Base-by-base conservation (phyloP, 2,797 vertebrate genomes). In the Labroides dimidiatus region DNA sequence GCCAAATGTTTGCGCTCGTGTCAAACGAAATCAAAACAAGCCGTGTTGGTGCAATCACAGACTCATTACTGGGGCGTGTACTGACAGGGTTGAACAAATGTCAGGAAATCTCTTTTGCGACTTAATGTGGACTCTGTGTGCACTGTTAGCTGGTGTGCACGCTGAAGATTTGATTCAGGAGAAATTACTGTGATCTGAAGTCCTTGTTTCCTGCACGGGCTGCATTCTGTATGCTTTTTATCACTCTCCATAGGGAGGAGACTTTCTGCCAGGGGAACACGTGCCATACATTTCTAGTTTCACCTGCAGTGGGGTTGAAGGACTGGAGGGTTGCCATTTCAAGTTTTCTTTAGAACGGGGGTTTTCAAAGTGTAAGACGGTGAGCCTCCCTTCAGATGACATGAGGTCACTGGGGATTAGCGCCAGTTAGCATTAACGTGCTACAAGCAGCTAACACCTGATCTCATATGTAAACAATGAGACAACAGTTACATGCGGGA, bases 11-110 rank as follows among this genome's bases (percentile, higher is more conserved):
- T 69, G 68, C 12, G 20, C 48, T 59, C 21, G 54, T 59, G 42
- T 77, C 66, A 52, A 62, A 77, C 69, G 55, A 61, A 77, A 69
- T 78, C 51, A 71, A 47, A 77, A 44, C 43, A 13, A 64, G 37
- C 4, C 30, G 4, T 39, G 27, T 53, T 57, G 33, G 48, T 68
- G 58, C 43, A 23, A n/a, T 62, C 59, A 52, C 45, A 67, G 62
- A 68, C 4, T 64, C 43, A 64, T 68, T 69, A 65, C 54, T 54
- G 41, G 23, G 42, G 50, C 2, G 24, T 78, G 60, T 27, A 10
- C 4, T 16, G 62, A 60, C 36, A 23, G 47, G 23, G 41, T 51
- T 48, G 53, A 67, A 69, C 44, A 60, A 67, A 78, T 59, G 65
- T 64, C 75, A 72, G 57, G 63, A 62, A 63, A 11, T 63, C 43